phyloP scores from a whole-genome alignment of 2,888 invertebrate genomes.

The Tetragonisca angustula region DNA sequence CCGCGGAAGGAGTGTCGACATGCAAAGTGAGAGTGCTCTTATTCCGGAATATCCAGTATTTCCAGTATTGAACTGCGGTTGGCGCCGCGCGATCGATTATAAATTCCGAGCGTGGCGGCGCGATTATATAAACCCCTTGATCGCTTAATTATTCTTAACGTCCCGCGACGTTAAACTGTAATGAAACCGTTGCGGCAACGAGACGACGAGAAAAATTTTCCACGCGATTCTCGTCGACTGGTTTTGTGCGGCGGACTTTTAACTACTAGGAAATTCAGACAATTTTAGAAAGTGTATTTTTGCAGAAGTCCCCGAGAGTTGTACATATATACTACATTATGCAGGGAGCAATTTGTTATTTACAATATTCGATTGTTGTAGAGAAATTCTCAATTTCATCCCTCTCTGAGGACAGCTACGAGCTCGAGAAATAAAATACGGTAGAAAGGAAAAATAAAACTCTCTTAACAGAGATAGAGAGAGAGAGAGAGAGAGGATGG shows the following conservation, averaged over 20 bases:
- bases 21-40: constrained; percentile 59
- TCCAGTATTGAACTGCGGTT: constrained; percentile 58
- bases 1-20: constrained; percentile 53
- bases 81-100: constrained; percentile 62
- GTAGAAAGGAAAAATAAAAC: too few species aligned
- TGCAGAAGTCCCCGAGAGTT: too few species aligned
- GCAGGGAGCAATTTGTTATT: too few species aligned
- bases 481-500: neutral
- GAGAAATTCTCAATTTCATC: too few species aligned
- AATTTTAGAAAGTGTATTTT: too few species aligned
- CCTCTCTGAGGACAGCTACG: too few species aligned
- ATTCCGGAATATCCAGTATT: constrained; percentile 74
- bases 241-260: too few species aligned
- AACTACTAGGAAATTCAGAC: too few species aligned
- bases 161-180: constrained; percentile 3
- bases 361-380: too few species aligned
- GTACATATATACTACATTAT: too few species aligned
- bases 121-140: constrained; percentile 59
- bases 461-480: too few species aligned
- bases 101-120: constrained; percentile 45
- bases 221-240: neutral
- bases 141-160: constrained; percentile 63
- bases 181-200: constrained; percentile 17
- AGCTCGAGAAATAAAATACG: too few species aligned
- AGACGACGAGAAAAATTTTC: neutral